phyloP scores from a whole-genome alignment of 2,888 invertebrate genomes.

The Drosophila pegasa region DNA sequence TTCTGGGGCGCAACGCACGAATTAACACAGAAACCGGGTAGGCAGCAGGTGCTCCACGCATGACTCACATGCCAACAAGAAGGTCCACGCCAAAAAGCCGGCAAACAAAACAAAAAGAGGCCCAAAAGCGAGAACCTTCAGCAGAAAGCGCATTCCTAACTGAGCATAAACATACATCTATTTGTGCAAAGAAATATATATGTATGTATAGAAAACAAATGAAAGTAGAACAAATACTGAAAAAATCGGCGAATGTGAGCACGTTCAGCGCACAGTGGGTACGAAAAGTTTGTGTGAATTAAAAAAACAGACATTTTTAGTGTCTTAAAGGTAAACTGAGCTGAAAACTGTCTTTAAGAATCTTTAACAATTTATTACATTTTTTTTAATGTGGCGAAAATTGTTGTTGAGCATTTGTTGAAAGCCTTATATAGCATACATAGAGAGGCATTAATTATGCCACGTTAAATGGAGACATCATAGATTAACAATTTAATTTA shows the following conservation, averaged over 20 bases:
- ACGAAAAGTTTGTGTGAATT: not conserved
- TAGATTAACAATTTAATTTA: too few species aligned
- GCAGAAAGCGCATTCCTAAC: slow-evolving; percentile 32
- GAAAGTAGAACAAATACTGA: slow-evolving; percentile 22
- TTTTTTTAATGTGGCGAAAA: not conserved
- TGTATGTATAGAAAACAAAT: slow-evolving; percentile 12
- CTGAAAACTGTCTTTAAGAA: not conserved
- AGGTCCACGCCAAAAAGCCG: slow-evolving; percentile 30
- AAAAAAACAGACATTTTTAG: too few species aligned
- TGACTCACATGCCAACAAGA: slow-evolving; percentile 68
- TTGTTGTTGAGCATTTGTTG: too few species aligned
- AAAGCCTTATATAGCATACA: too few species aligned
- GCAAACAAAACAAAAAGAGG: slow-evolving; percentile 8
- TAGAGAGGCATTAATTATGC: too few species aligned
- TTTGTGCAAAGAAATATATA: slow-evolving; percentile 4
- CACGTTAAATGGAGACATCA: too few species aligned
- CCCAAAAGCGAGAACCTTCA: slow-evolving; percentile 22
- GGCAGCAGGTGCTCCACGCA: slow-evolving; percentile 69
- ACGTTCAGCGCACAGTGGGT: slow-evolving; percentile 11
- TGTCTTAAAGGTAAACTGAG: not conserved
- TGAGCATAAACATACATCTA: slow-evolving; percentile 16
- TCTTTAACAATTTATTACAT: not conserved
- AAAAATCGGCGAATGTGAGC: not conserved
- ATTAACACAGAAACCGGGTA: slow-evolving; percentile 66
- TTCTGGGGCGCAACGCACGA: slow-evolving; percentile 66